Percentiles rank a stretch among this genome's conserved stretches.
Evolutionary conservation across 2,888 invertebrate species (phyloP).

Genomic region (Hoplodrina blanda): DNA sequence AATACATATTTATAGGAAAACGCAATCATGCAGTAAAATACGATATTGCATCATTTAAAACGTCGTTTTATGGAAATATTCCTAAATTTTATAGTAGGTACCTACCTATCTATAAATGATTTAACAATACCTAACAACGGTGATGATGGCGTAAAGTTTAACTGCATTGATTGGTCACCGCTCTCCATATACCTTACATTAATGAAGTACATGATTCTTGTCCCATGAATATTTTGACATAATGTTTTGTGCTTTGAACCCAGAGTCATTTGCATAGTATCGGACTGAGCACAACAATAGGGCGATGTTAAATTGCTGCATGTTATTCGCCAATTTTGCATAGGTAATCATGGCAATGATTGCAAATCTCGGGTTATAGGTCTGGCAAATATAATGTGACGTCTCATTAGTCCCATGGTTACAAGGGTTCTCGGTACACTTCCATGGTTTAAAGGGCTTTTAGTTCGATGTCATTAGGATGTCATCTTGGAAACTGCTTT

Average conservation of each 20-base stretch:
- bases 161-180: constrained; percentile 25
- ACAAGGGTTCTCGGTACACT: neutral
- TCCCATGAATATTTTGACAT: constrained; percentile 33
- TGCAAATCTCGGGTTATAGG: neutral
- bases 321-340: constrained; percentile 1
- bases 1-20: neutral
- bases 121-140: constrained; percentile 15
- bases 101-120: constrained; percentile 18
- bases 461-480: neutral
- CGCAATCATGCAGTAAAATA: neutral
- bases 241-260: constrained; percentile 9
- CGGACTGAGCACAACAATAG: neutral
- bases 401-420: neutral
- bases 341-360: neutral
- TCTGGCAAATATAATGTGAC: neutral
- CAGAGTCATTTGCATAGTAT: constrained; percentile 27
- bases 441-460: neutral
- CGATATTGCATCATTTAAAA: constrained; percentile 11
- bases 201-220: constrained; percentile 14
- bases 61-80: neutral
- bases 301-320: neutral
- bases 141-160: constrained; percentile 22
- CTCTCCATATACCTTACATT: constrained; percentile 11
- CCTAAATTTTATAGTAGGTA: constrained; percentile 1
- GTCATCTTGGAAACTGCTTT: neutral